Evolutionary conservation across 2,113 vertebrate genomes (phyloP), one percentile per base, ranked within the genome.

Genomic region (Hoplias malabaricus): DNA sequence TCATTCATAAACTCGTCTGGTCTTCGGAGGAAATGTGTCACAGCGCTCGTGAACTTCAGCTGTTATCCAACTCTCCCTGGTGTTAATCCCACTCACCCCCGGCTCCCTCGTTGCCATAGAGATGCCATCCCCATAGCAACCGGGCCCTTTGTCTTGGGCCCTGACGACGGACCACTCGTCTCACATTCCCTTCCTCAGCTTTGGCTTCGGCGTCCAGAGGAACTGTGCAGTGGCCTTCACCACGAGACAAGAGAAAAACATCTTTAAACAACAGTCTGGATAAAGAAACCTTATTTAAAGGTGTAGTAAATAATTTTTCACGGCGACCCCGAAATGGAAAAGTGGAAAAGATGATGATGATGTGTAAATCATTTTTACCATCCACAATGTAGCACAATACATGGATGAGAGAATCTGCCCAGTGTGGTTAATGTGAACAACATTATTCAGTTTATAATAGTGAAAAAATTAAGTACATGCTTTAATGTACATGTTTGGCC

Each of bases 101-200:
- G 63, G 84, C 83, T 78, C 69, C 82, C 77, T 83, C 85, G 92
- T 93, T 93, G 87, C 91, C 88, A 92, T 92, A 91, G 92, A 90
- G 90, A 92, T 89, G 84, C 79, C 89, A 92, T 93, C 90, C 85
- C 91, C 90, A 92, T 93, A 89, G 92, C 90, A 92, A 93, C 92
- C 83, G 81, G 63, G 84, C 83, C 83, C 85, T 67, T 86, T 90
- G 84, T 87, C 86, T 88, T 73, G 40, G 80, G 89, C 85, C 84
- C 83, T 84, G 86, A 81, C 82, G 79, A 74, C 83, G 80, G 82
- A 89, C 77, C 71, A 86, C 81, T 90, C 86, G 88, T 87, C 88
- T 89, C 69, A 81, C 75, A 83, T 87, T 90, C 72, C 80, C 86
- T 86, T 90, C 80, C n/a, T n/a, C n/a, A n/a, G n/a, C n/a, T n/a